These are phyloP conservation scores for Xiphophorus maculatus DNA, from an alignment of 2,113 vertebrate genomes.

Conservation along the genomic window DNA sequence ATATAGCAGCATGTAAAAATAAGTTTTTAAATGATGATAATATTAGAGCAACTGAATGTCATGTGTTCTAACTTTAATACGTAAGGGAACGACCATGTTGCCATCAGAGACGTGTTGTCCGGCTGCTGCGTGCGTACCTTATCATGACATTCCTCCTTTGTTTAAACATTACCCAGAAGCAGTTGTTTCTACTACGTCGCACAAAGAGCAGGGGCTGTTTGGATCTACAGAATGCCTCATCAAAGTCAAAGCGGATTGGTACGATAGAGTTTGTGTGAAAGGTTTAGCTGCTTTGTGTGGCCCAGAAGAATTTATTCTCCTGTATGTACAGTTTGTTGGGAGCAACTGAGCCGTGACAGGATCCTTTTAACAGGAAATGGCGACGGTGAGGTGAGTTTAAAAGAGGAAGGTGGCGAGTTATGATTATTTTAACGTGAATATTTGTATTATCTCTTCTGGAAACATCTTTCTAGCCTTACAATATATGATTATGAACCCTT, in stretches of 20 bases:
- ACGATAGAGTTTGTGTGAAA: constrained; percentile 2
- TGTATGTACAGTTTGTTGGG: constrained; percentile 17
- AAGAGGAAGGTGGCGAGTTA: constrained; percentile 8
- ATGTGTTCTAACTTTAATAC: neutral
- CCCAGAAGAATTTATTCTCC: constrained; percentile 30
- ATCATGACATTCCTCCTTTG: constrained; percentile 20
- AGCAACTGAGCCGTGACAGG: constrained; percentile 46
- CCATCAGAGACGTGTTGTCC: neutral
- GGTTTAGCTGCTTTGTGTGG: neutral
- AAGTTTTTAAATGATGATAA: neutral
- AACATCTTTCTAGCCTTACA: neutral
- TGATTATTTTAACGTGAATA: constrained; percentile 7
- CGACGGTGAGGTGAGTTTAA: constrained; percentile 66
- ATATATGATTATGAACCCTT: neutral
- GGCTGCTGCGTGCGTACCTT: constrained; percentile 20
- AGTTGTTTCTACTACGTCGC: constrained; percentile 18
- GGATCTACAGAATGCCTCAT: neutral
- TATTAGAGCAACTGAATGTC: neutral
- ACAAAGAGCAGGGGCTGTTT: neutral
- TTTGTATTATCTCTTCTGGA: neutral
- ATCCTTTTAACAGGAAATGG: constrained; percentile 44
- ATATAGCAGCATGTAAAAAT: neutral
- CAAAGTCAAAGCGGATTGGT: neutral
- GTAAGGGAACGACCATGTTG: neutral
- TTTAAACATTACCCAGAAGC: constrained; percentile 76